Conservation (phyloP, 2,797 vertebrate species). For the Esox masquinongy region DNA sequence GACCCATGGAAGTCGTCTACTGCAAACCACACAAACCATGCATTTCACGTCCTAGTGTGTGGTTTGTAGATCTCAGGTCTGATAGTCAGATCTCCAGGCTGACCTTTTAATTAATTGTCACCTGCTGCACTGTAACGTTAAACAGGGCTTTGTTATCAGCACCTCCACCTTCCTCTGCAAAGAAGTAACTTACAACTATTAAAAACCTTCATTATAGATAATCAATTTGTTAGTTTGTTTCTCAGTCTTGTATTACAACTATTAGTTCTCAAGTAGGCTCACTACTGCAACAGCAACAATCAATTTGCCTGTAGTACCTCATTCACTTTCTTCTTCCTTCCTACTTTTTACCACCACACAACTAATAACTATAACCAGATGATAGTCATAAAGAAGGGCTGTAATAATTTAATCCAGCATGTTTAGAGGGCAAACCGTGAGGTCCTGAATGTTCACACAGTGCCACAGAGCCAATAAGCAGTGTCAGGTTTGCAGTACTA, state of each 20-base stretch:
- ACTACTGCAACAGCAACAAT: background rate
- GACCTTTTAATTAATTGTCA: slow-evolving; percentile 73
- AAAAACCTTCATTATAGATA: slow-evolving; percentile 27
- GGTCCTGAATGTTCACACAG: slow-evolving; percentile 69
- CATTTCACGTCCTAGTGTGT: slow-evolving; percentile 43
- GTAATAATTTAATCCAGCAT: slow-evolving; percentile 66
- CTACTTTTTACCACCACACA: slow-evolving; percentile 26
- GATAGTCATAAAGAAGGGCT: slow-evolving; percentile 47
- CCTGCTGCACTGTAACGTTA: slow-evolving; percentile 59
- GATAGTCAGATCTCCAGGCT: slow-evolving; percentile 66
- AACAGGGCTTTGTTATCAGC: slow-evolving; percentile 55
- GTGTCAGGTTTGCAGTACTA: slow-evolving; percentile 74
- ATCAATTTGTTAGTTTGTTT: background rate
- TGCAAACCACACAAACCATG: too few species aligned
- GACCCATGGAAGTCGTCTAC: too few species aligned
- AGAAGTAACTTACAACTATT: slow-evolving; percentile 62
- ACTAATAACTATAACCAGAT: slow-evolving; percentile 32
- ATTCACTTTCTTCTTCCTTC: slow-evolving; percentile 16
- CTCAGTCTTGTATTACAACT: background rate
- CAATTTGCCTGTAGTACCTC: background rate
- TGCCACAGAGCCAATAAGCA: slow-evolving; percentile 69
- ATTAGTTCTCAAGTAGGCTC: background rate
- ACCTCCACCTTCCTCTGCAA: slow-evolving; percentile 57
- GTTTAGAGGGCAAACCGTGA: slow-evolving; percentile 69
- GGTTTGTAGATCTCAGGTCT: slow-evolving; percentile 61